These are phyloP conservation scores for Struthidea cinerea DNA, from an alignment of 2,113 vertebrate genomes.

Conservation along the genomic window DNA sequence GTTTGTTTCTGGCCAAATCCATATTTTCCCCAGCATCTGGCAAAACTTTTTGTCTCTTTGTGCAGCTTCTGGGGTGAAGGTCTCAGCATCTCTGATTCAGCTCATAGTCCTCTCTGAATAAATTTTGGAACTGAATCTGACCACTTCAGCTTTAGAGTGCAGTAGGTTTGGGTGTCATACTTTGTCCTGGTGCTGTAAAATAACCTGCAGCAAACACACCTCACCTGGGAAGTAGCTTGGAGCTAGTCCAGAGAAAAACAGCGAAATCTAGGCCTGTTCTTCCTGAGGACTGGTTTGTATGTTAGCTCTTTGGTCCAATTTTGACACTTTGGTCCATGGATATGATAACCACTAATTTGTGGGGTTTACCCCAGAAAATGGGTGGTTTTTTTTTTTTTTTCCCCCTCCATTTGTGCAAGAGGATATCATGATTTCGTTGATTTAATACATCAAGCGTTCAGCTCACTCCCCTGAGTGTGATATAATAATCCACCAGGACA, in stretches of 20 bases:
- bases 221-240: not conserved
- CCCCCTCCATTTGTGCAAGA: not conserved
- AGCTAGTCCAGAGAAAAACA: not conserved
- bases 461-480: not conserved
- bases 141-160: not conserved
- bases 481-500: not conserved
- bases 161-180: not conserved
- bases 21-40: not conserved
- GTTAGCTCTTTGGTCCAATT: not conserved
- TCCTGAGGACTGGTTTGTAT: not conserved
- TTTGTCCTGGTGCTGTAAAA: not conserved
- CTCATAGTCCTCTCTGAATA: not conserved
- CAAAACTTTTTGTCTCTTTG: not conserved
- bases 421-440: not conserved
- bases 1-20: not conserved
- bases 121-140: not conserved
- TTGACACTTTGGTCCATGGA: not conserved
- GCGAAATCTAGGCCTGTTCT: not conserved
- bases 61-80: not conserved
- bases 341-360: not conserved
- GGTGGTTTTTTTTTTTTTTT: fast-evolving
- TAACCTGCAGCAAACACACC: not conserved
- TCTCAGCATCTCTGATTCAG: not conserved
- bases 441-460: not conserved
- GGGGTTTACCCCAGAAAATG: not conserved